Evolutionary conservation across 2,797 vertebrate species (phyloP).

Genomic region (Gobio occitaniae): DNA sequence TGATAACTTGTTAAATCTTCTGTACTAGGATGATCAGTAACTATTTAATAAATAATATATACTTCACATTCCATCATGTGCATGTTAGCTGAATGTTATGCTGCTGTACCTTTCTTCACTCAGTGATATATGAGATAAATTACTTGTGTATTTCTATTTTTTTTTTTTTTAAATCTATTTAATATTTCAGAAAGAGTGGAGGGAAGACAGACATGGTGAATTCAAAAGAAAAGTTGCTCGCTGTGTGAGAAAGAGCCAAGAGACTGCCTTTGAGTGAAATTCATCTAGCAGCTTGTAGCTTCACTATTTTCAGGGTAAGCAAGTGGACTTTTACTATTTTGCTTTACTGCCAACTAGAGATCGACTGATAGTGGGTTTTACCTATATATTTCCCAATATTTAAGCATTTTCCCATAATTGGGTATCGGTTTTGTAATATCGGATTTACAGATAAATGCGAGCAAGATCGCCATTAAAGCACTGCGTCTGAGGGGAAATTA

Average conservation of each 20-base stretch:
- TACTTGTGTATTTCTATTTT: neutral
- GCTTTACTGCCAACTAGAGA: constrained; percentile 33
- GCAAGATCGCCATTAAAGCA: no score
- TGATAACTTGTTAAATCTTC: neutral
- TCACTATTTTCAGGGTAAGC: constrained; percentile 96
- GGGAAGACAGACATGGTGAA: constrained; percentile 98
- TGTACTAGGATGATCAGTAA: neutral
- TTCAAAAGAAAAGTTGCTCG: constrained; percentile 99
- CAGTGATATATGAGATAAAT: neutral
- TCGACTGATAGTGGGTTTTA: neutral
- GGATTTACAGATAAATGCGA: no score
- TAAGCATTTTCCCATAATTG: no score
- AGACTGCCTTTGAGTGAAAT: constrained; percentile 98
- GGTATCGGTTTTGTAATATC: no score
- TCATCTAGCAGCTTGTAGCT: constrained; percentile 88
- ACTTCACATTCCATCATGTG: neutral
- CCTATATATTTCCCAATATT: neutral
- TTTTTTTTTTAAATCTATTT: neutral
- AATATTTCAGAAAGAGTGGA: constrained; percentile 93
- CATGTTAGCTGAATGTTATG: neutral
- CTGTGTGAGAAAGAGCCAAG: constrained; percentile 99
- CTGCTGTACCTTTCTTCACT: neutral
- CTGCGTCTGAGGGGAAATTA: no score
- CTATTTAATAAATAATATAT: neutral
- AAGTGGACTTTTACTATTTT: constrained; percentile 54